phyloP scores from a whole-genome alignment of 2,113 vertebrate species.

The Macaca nemestrina region DNA sequence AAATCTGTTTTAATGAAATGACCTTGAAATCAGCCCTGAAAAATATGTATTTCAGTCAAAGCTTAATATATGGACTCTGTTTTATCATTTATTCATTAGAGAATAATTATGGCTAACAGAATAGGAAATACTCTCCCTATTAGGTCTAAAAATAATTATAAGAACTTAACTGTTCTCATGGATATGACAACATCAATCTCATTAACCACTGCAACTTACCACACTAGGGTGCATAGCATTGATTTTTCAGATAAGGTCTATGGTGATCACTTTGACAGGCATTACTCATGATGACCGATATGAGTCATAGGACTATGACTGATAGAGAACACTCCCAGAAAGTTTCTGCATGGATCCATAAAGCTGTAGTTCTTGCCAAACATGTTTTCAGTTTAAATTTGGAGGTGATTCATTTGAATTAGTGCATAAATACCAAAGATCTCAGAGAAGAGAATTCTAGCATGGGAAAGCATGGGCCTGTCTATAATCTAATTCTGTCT shows the following conservation, averaged over 20 bases:
- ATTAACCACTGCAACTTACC: constrained; percentile 77
- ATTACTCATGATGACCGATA: constrained; percentile 79
- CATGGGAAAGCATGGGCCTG: neutral
- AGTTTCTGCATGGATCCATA: constrained; percentile 68
- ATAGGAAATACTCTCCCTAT: constrained; percentile 29
- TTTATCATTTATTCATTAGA: constrained; percentile 26
- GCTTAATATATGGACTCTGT: neutral
- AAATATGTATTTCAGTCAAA: constrained; percentile 8
- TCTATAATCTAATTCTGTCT: constrained; percentile 31
- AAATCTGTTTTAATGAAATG: constrained; percentile 57
- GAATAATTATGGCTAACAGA: neutral
- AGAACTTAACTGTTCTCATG: constrained; percentile 70
- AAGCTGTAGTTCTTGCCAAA: constrained; percentile 76
- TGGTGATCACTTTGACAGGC: constrained; percentile 76
- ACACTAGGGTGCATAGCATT: constrained; percentile 65
- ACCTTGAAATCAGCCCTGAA: constrained; percentile 17
- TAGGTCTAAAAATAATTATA: constrained; percentile 52
- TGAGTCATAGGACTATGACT: constrained; percentile 78
- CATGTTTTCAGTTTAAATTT: constrained; percentile 77
- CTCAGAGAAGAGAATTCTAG: neutral
- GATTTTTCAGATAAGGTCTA: constrained; percentile 75
- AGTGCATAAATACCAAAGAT: constrained; percentile 60
- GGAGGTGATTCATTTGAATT: constrained; percentile 75
- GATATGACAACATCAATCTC: constrained; percentile 73
- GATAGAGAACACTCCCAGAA: constrained; percentile 67